phyloP scores from a whole-genome alignment of 2,888 invertebrate species.

The Osmoderma eremita region DNA sequence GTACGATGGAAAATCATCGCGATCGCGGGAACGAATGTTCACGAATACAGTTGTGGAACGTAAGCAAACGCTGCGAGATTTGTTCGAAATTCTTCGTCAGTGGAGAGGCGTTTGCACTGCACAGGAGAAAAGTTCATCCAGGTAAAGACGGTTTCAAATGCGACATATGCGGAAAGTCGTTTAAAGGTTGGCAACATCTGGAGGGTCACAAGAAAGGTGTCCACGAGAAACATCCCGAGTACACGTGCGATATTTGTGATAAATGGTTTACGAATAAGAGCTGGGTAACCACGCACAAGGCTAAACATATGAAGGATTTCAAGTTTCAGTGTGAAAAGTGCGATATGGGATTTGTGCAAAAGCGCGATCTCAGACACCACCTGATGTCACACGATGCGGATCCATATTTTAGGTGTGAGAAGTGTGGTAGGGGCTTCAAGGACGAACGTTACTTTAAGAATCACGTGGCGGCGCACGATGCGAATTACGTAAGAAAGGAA shows the following conservation, averaged over 20 bases:
- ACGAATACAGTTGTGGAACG: too few relatives aligned
- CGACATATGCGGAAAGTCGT: slow-evolving; percentile 36
- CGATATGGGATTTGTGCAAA: slow-evolving; percentile 55
- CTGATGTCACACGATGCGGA: slow-evolving; percentile 43
- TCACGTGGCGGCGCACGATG: slow-evolving; percentile 40
- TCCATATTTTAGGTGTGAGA: slow-evolving; percentile 51
- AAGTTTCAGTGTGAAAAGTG: slow-evolving; percentile 52
- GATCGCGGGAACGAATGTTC: too few relatives aligned
- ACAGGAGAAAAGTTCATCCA: too few relatives aligned
- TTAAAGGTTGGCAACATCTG: too few relatives aligned
- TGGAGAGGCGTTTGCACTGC: too few relatives aligned
- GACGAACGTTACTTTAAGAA: slow-evolving; percentile 46
- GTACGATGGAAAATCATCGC: too few relatives aligned
- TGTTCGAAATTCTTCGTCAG: too few relatives aligned
- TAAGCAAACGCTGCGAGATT: too few relatives aligned
- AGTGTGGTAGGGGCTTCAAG: slow-evolving; percentile 45
- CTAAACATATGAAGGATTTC: slow-evolving; percentile 39
- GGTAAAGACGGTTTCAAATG: too few relatives aligned
- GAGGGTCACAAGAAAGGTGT: not conserved
- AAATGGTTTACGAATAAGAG: slow-evolving; percentile 67
- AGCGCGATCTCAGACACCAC: slow-evolving; percentile 47
- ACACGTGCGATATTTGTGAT: slow-evolving; percentile 9
- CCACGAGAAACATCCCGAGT: not conserved
- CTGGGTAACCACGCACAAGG: slow-evolving; percentile 64
- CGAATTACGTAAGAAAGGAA: slow-evolving; percentile 38